phyloP scores from a whole-genome alignment of 2,113 vertebrate species.

The Phocoena phocoena region DNA sequence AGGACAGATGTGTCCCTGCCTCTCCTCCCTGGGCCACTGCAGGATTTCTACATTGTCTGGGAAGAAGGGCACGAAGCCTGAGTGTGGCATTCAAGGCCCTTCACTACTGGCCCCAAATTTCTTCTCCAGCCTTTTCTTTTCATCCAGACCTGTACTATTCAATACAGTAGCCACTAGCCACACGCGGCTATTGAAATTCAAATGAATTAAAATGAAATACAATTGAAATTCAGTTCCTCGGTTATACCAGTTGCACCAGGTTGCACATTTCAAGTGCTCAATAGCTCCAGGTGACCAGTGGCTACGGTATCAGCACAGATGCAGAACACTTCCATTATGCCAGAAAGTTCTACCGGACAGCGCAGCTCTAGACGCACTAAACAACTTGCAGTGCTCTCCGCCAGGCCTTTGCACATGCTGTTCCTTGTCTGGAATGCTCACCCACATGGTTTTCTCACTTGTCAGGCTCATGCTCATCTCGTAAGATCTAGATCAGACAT shows the following conservation, averaged over 20 bases:
- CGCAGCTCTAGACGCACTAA: background rate
- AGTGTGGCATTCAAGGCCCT: background rate
- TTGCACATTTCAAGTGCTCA: background rate
- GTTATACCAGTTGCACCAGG: background rate
- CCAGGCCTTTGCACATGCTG: background rate
- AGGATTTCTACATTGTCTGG: background rate
- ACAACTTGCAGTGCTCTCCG: background rate
- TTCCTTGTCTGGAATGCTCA: background rate
- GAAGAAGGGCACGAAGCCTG: background rate
- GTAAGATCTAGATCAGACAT: background rate
- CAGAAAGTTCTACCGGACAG: background rate
- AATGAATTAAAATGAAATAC: background rate
- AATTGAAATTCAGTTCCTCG: background rate
- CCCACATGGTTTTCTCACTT: background rate
- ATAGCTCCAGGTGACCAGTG: background rate
- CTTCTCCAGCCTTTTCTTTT: background rate
- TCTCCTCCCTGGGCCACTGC: no score
- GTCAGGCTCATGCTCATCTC: background rate
- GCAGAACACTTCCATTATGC: background rate
- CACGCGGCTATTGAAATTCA: background rate
- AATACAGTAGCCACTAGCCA: background rate
- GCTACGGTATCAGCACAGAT: background rate
- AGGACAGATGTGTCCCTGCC: background rate
- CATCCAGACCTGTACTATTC: background rate
- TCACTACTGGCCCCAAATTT: background rate